Percentiles rank a stretch among this genome's conserved stretches.
phyloP scores from a whole-genome alignment of 2,888 invertebrate species.

The Diaphora mendica region DNA sequence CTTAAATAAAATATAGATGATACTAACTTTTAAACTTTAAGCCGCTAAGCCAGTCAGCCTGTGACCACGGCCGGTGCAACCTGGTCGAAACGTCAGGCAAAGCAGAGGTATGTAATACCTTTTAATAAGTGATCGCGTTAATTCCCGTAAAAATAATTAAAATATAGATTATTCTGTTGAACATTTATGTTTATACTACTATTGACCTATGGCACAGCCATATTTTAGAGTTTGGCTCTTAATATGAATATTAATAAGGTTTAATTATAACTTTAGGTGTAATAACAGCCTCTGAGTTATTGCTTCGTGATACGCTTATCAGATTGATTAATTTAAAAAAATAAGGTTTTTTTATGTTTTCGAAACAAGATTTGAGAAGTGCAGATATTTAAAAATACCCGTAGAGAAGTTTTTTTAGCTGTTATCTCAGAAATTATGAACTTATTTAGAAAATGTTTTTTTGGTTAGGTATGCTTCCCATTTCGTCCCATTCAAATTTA shows the following conservation, averaged over 20 bases:
- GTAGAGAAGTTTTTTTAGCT: too few species aligned
- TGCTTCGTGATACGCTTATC: conserved; percentile 18
- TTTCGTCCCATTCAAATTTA: neutral
- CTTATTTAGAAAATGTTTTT: too few species aligned
- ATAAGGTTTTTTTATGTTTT: neutral
- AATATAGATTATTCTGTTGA: conserved; percentile 27
- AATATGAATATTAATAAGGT: conserved; percentile 45
- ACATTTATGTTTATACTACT: conserved; percentile 25
- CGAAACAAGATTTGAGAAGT: neutral
- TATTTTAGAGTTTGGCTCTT: conserved; percentile 20
- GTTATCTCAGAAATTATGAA: too few species aligned
- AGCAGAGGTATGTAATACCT: too few species aligned
- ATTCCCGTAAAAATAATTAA: too few species aligned
- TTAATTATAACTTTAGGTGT: conserved; percentile 40
- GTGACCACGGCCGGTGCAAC: too few species aligned
- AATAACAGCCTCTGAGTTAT: conserved; percentile 28
- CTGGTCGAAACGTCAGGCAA: too few species aligned
- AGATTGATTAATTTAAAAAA: conserved; percentile 22
- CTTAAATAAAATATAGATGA: conserved; percentile 25
- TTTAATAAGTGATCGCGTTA: too few species aligned
- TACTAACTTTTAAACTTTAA: too few species aligned
- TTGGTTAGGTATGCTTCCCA: too few species aligned
- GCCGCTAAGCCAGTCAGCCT: too few species aligned
- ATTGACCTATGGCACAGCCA: conserved; percentile 13
- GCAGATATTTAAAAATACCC: neutral